Evolutionary conservation across 1,140 invertebrate genomes (phyloP).

Genomic region (Cydia pomonella): DNA sequence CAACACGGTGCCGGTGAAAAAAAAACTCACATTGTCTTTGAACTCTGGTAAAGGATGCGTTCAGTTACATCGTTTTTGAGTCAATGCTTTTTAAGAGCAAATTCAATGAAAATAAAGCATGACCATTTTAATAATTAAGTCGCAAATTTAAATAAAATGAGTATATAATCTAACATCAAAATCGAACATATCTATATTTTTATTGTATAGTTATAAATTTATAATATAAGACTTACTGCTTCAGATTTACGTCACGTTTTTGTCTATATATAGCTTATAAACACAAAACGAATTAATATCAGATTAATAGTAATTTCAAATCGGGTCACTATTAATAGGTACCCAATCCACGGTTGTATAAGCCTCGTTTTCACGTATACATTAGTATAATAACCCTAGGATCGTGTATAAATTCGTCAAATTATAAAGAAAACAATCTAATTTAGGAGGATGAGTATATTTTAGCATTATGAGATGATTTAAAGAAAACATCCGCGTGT

Average conservation of each 20-base stretch:
- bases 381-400: constrained; percentile 53
- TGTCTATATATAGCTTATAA: neutral
- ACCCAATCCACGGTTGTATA: neutral
- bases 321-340: neutral
- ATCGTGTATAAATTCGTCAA: constrained; percentile 50
- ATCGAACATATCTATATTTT: no score
- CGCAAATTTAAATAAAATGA: neutral
- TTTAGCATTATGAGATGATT: constrained; percentile 64
- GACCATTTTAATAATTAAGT: neutral
- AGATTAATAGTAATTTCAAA: constrained; percentile 1
- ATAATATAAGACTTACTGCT: no score
- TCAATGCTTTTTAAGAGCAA: no score
- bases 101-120: neutral
- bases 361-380: constrained; percentile 41
- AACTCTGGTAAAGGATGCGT: neutral
- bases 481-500: constrained; percentile 56
- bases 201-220: no score
- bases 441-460: constrained; percentile 59
- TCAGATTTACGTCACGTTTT: no score
- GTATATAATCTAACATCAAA: no score
- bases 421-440: constrained; percentile 62
- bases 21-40: constrained; percentile 24
- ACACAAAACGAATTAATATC: neutral
- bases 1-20: constrained; percentile 27
- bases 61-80: neutral